Percentiles rank a stretch among this genome's conserved stretches.
These are phyloP conservation scores for Romanomermis culicivorax DNA, from an alignment of 2,888 invertebrate genomes.

Conservation along the genomic window DNA sequence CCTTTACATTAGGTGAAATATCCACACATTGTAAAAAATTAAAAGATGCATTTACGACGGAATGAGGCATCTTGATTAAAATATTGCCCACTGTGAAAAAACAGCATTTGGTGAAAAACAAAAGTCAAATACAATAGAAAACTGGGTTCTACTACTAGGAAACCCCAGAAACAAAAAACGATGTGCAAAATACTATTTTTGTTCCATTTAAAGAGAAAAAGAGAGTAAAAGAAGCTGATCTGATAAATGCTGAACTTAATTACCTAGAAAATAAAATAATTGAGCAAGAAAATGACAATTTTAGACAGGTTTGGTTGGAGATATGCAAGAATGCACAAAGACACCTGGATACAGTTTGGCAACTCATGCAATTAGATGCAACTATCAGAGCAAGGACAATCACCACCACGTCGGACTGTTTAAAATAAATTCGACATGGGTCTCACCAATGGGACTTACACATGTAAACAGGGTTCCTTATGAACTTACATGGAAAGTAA, in stretches of 20 bases:
- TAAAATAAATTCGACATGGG: too few species aligned
- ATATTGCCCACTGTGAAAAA: neutral
- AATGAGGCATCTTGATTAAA: neutral
- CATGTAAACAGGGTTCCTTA: neutral
- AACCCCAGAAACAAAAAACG: neutral
- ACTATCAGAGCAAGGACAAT: neutral
- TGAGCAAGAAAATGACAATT: neutral
- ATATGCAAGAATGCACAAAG: neutral
- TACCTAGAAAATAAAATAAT: too few species aligned
- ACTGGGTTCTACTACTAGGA: neutral
- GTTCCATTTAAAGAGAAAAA: too few species aligned
- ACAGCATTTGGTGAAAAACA: neutral
- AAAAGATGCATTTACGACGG: neutral
- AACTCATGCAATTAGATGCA: neutral
- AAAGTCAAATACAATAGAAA: neutral
- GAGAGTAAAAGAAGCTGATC: neutral
- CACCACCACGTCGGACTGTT: neutral
- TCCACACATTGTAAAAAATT: neutral
- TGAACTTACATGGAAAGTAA: neutral
- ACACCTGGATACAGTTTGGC: neutral
- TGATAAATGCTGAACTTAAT: neutral
- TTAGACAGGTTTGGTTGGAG: neutral
- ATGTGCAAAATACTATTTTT: too few species aligned
- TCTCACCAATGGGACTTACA: too few species aligned
- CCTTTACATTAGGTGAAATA: neutral